These are phyloP conservation scores for Dendrolimus pini DNA, from an alignment of 2,888 invertebrate species.

Conservation along the genomic window DNA sequence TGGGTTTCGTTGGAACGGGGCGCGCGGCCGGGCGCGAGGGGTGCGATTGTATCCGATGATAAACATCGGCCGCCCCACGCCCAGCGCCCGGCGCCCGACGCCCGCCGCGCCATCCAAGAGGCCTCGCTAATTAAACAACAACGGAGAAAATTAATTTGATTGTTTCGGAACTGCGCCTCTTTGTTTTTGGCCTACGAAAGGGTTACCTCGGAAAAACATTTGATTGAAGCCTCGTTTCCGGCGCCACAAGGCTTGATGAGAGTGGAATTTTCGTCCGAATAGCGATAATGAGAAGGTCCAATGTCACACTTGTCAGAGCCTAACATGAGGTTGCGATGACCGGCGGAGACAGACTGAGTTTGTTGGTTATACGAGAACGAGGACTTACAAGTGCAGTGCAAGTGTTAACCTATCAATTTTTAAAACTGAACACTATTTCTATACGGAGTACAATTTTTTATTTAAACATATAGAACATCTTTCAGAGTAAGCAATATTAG, in stretches of 20 bases:
- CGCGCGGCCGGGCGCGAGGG: slow-evolving; percentile 28
- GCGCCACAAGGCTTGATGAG: background rate
- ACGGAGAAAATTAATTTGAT: slow-evolving; percentile 75
- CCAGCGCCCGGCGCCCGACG: slow-evolving; percentile 23
- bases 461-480: no score
- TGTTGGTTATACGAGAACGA: slow-evolving; percentile 48
- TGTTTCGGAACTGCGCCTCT: slow-evolving; percentile 69
- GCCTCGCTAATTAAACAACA: slow-evolving; percentile 74
- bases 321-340: slow-evolving; percentile 26
- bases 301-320: background rate
- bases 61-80: slow-evolving; percentile 70
- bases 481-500: no score
- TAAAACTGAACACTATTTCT: background rate
- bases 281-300: background rate
- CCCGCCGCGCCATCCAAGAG: slow-evolving; percentile 67
- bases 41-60: slow-evolving; percentile 72
- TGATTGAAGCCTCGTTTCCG: slow-evolving; percentile 31
- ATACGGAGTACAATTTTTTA: no score
- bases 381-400: slow-evolving; percentile 51
- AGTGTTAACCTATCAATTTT: background rate
- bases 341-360: slow-evolving; percentile 49
- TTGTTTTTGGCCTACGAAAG: slow-evolving; percentile 54
- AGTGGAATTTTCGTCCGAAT: background rate
- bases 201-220: slow-evolving; percentile 62
- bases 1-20: slow-evolving; percentile 57